These are phyloP conservation scores for Lordiphosa mommai DNA, from an alignment of 1,140 invertebrate genomes.

Conservation along the genomic window DNA sequence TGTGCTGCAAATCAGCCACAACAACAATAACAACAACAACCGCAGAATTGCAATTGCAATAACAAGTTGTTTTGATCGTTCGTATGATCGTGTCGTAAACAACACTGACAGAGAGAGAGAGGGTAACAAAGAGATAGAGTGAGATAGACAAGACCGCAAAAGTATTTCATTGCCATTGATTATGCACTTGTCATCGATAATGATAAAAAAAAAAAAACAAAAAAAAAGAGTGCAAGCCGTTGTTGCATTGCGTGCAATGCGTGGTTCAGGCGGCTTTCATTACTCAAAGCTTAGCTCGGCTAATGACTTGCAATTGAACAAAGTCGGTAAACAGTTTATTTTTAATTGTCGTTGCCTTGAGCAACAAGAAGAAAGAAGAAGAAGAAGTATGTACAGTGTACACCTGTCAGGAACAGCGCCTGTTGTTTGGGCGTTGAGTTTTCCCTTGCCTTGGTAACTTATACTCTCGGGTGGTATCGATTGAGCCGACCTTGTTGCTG, in stretches of 20 bases:
- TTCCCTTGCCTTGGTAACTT: slow-evolving; percentile 64
- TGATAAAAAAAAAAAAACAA: slow-evolving; percentile 30
- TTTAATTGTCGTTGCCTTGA: slow-evolving; percentile 70
- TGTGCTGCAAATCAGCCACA: slow-evolving; percentile 33
- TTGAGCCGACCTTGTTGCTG: slow-evolving; percentile 65
- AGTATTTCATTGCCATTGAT: slow-evolving; percentile 64
- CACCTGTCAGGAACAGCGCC: slow-evolving; percentile 54
- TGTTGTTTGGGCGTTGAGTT: slow-evolving; percentile 46
- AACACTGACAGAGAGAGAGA: slow-evolving; percentile 14
- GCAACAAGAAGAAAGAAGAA: slow-evolving; percentile 28
- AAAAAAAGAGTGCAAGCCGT: no score
- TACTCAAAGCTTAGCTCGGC: slow-evolving; percentile 37
- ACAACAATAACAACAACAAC: slow-evolving; percentile 19
- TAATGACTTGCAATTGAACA: slow-evolving; percentile 48
- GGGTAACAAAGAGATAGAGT: slow-evolving; percentile 1
- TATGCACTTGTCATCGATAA: slow-evolving; percentile 45
- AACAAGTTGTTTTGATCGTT: slow-evolving; percentile 73
- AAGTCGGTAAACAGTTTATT: slow-evolving; percentile 42
- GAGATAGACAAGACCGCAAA: slow-evolving; percentile 40
- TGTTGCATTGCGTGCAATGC: slow-evolving; percentile 26
- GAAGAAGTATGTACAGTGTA: background rate
- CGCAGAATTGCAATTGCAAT: slow-evolving; percentile 33
- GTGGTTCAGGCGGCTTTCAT: slow-evolving; percentile 35
- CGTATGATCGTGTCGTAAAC: slow-evolving; percentile 45
- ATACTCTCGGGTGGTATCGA: slow-evolving; percentile 44